Evolutionary conservation across 2,113 vertebrate genomes (phyloP).

Genomic region (Perognathus longimembris): DNA sequence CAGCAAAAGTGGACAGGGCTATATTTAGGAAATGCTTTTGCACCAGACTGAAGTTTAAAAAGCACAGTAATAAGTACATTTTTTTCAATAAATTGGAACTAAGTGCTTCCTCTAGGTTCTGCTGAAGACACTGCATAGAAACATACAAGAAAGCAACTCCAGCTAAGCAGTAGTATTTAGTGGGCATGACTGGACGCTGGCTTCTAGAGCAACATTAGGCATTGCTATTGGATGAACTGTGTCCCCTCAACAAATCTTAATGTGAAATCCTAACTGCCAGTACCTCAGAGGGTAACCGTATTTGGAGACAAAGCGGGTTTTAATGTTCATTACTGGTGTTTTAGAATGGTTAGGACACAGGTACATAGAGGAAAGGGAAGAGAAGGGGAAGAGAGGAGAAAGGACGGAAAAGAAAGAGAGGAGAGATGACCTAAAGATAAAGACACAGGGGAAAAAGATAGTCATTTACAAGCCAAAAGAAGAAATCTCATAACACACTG

Average conservation of each 20-base stretch:
- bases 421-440: too few species aligned
- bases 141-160: neutral
- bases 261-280: neutral
- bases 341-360: neutral
- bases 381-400: too few species aligned
- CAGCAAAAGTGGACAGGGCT: neutral
- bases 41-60: slow-evolving; percentile 17
- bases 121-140: neutral
- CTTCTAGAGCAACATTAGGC: neutral
- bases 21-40: slow-evolving; percentile 12
- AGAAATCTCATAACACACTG: neutral
- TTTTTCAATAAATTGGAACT: neutral
- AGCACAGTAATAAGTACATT: neutral
- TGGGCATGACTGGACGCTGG: neutral
- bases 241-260: neutral
- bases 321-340: neutral
- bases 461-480: neutral
- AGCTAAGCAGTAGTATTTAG: neutral
- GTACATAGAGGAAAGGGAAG: neutral
- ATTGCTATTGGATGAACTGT: neutral
- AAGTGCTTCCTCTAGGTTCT: neutral
- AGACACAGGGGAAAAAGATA: neutral
- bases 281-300: neutral
- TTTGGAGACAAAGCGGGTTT: neutral
- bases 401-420: too few species aligned